A percentile compares a stretch with the other conserved stretches of the same genome.
Conservation (phyloP, 1,140 invertebrate genomes). For the Magallana angulata region DNA sequence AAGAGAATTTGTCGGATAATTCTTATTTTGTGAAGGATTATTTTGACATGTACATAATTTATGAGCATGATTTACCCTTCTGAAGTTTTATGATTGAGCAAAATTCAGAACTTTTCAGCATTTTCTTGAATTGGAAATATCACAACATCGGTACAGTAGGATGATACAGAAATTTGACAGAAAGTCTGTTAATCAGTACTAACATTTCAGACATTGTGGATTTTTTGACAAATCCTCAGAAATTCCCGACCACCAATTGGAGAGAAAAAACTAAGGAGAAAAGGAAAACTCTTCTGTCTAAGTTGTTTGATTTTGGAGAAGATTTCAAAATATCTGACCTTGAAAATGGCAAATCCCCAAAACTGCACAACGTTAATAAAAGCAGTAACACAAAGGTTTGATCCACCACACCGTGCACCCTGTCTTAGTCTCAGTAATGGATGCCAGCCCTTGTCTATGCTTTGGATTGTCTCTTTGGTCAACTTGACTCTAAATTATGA, state of each 20-base stretch:
- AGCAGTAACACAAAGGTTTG: constrained; percentile 22
- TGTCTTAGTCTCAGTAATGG: not conserved
- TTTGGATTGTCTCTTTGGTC: not conserved
- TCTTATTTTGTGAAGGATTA: no score
- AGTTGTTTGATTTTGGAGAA: constrained; percentile 29
- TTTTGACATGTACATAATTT: no score
- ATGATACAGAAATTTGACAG: no score
- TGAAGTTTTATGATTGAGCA: no score
- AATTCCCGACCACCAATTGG: constrained; percentile 2
- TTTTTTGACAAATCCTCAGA: constrained; percentile 10
- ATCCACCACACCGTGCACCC: not conserved
- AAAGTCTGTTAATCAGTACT: no score
- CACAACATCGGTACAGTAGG: no score
- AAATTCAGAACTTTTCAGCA: no score
- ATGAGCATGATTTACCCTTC: no score
- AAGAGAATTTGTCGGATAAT: no score
- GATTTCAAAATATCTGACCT: not conserved
- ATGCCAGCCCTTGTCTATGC: not conserved
- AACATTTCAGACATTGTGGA: constrained; percentile 27
- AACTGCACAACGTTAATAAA: not conserved
- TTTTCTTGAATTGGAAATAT: no score
- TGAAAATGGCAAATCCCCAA: constrained; percentile 7
- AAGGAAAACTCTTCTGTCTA: constrained; percentile 39
- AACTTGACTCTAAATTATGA: not conserved
- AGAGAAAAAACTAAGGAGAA: constrained; percentile 11